A percentile compares a stretch with the other conserved stretches of the same genome.
Conservation (phyloP, 2,797 vertebrate species). For the Paguma larvata region DNA sequence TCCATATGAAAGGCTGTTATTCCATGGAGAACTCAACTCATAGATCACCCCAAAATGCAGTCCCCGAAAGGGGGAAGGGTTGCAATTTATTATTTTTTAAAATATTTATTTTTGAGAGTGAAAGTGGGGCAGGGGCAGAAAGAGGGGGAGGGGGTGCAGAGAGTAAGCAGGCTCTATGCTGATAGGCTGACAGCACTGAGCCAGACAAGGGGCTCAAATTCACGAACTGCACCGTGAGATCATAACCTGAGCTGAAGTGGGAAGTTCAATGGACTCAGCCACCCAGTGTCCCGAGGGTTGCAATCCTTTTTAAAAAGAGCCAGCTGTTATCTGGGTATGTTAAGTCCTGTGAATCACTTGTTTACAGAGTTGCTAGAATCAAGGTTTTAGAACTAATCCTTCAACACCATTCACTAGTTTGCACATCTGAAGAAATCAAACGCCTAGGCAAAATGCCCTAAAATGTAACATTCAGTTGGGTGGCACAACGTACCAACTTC, state of each 20-base stretch:
- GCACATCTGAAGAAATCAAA: not conserved
- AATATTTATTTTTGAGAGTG: too few species aligned
- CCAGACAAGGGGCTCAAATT: too few species aligned
- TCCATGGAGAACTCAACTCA: not conserved
- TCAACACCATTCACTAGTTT: not conserved
- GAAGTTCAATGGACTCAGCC: too few species aligned
- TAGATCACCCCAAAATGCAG: not conserved
- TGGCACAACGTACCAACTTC: not conserved
- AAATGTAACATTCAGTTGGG: not conserved
- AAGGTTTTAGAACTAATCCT: not conserved
- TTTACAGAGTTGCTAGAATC: not conserved
- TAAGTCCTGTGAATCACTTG: not conserved
- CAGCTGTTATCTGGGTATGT: not conserved
- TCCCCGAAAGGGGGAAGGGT: not conserved
- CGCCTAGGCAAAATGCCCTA: not conserved
- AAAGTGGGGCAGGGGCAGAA: too few species aligned
- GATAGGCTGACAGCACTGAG: too few species aligned
- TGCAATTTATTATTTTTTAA: not conserved
- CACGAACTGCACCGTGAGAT: too few species aligned
- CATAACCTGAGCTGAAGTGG: too few species aligned
- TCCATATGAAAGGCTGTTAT: not conserved
- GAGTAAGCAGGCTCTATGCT: too few species aligned
- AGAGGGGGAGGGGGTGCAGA: too few species aligned
- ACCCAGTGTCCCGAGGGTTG: not conserved
- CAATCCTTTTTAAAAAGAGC: not conserved